Evolutionary conservation across 2,797 vertebrate genomes (phyloP), one percentile per base, ranked within the genome.

Genomic region (Semaprochilodus insignis): DNA sequence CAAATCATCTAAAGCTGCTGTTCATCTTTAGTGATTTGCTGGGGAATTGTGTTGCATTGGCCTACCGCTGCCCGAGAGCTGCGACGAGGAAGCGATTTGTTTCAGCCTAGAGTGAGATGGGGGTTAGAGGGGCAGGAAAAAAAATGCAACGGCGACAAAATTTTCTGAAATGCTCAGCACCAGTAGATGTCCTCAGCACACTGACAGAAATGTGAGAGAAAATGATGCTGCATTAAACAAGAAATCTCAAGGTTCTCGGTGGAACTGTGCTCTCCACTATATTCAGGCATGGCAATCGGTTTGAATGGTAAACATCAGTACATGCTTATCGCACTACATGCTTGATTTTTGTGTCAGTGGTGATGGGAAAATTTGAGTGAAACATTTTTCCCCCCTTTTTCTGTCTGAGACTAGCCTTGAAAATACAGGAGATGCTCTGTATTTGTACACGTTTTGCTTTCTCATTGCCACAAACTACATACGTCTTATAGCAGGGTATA

Each of bases 111-210:
- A 77, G 40, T 17, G 27, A 77, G 73, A 62, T 3, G n/a, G 14
- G 44, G 44, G 19, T 31, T 44, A 15, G 66, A 57, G 54, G 52
- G 52, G 60, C 52, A 7, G 54, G 3, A 40, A 51, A 72, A 70
- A 54, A 73, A 72, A 25, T 7, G 54, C 44, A 52, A 40, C 48
- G 25, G 31, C 27, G 36, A 67, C 27, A 57, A 13, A 34, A 80
- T 84, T 74, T 76, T 51, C 83, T 60, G 55, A 74, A 76, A 76
- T 62, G n/a, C 13, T 19, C 27, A 71, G 86, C 65, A 57, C 91
- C 93, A 91, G 92, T 83, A 93, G 92, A 91, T 89, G 92, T 92
- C 91, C 92, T 91, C 91, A 89, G 91, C 84, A 81, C 86, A 87
- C 91, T 90, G 84, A 84, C 69, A 88, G 86, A 76, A 79, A 52